phyloP scores from a whole-genome alignment of 2,888 invertebrate genomes.

The Bombylius major region DNA sequence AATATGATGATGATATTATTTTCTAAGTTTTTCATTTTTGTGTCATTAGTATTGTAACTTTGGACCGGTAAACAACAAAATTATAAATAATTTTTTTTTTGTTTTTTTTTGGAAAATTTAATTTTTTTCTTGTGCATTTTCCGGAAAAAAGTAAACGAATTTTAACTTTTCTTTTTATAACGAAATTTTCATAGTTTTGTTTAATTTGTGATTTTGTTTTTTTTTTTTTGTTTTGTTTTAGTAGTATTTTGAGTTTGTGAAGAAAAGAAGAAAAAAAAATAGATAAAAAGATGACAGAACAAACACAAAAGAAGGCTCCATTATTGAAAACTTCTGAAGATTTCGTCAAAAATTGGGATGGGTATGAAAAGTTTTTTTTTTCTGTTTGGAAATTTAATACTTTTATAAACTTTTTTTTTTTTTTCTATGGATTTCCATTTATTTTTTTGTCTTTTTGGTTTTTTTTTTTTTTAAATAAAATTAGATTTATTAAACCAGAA shows the following conservation, averaged over 20 bases:
- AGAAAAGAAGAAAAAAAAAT: background rate
- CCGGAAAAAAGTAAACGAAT: no score
- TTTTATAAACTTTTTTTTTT: background rate
- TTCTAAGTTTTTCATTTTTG: no score
- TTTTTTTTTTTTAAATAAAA: conserved; percentile 1
- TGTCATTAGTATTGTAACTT: background rate
- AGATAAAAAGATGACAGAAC: conserved; percentile 1
- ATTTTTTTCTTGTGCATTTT: background rate
- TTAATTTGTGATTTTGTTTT: no score
- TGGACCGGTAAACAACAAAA: background rate
- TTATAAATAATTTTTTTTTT: background rate
- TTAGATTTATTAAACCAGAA: conserved; percentile 43
- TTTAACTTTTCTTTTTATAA: no score
- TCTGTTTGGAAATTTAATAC: background rate
- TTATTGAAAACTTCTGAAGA: conserved; percentile 34
- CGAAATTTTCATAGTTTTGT: no score
- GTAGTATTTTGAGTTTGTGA: no score
- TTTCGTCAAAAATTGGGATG: conserved; percentile 32
- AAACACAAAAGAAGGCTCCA: conserved; percentile 33
- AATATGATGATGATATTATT: no score
- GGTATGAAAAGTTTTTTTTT: conserved; percentile 21
- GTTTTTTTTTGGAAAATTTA: background rate
- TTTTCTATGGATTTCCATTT: background rate
- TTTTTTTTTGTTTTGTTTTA: no score
- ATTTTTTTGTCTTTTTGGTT: background rate